Evolutionary conservation across 2,797 vertebrate species (phyloP).

Genomic region (Masticophis lateralis): DNA sequence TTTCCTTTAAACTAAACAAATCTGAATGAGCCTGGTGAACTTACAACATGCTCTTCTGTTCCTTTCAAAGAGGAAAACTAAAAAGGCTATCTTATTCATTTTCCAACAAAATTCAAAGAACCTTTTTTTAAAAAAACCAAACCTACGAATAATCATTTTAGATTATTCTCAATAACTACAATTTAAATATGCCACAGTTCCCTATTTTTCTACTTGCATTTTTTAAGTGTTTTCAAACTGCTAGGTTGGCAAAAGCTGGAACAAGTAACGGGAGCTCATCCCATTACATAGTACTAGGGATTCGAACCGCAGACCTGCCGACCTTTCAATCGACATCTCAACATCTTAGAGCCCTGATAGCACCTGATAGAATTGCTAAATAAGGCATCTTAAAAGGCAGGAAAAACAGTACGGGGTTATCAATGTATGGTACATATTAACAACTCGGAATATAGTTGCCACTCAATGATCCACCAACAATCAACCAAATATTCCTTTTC

Average conservation of each 20-base stretch:
- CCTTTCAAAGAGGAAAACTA: background rate
- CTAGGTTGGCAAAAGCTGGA: too few relatives aligned
- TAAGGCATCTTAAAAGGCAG: background rate
- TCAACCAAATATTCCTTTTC: constrained; percentile 32
- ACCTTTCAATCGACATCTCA: too few relatives aligned
- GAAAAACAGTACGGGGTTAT: constrained; percentile 22
- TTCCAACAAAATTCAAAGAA: background rate
- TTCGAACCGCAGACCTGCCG: too few relatives aligned
- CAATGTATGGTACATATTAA: constrained; percentile 35
- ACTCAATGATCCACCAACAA: constrained; percentile 38
- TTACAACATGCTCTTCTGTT: background rate
- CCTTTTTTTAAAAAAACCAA: background rate
- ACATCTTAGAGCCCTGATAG: too few relatives aligned
- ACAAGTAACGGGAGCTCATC: too few relatives aligned
- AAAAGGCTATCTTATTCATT: background rate
- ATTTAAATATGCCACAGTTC: background rate
- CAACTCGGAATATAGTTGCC: constrained; percentile 43
- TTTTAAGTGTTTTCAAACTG: too few relatives aligned
- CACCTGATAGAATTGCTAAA: background rate
- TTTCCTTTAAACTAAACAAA: background rate
- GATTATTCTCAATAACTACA: background rate
- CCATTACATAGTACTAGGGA: too few relatives aligned
- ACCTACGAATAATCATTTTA: background rate
- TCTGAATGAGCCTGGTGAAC: background rate
- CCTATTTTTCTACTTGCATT: too few relatives aligned